A percentile compares a stretch with the other conserved stretches of the same genome.
These are phyloP conservation scores for Exaiptasia diaphana DNA, from an alignment of 64 coral and sea anemone species.

Conservation along the genomic window DNA sequence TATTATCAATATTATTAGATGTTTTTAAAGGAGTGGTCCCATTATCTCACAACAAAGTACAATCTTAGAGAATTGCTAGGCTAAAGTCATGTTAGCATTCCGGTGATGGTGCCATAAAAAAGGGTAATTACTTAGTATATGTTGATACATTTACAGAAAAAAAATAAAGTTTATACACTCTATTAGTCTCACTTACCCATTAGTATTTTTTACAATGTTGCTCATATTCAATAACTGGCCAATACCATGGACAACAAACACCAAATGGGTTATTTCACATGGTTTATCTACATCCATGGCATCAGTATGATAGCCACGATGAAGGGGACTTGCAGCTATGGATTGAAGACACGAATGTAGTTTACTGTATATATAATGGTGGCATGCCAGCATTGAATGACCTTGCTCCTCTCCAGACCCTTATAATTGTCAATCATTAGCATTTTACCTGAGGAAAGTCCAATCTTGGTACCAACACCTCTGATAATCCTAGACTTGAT, in stretches of 20 bases:
- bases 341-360: too few species aligned
- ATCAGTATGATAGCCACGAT: conserved; percentile 89
- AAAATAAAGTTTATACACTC: too few species aligned
- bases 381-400: too few species aligned
- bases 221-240: conserved; percentile 89
- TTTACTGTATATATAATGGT: too few species aligned
- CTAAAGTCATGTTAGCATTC: too few species aligned
- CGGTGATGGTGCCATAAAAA: too few species aligned
- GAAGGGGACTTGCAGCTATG: conserved; percentile 63
- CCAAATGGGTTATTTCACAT: conserved; percentile 79
- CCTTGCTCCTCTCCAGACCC: not conserved
- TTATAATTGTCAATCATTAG: not conserved
- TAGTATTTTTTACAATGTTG: conserved; percentile 80
- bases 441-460: conserved; percentile 58
- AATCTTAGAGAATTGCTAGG: too few species aligned
- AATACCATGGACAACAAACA: conserved; percentile 97
- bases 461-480: conserved; percentile 78
- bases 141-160: too few species aligned
- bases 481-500: conserved; percentile 88
- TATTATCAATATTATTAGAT: too few species aligned
- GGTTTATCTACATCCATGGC: conserved; percentile 56
- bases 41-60: too few species aligned
- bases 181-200: conserved; percentile 90
- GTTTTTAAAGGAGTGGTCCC: too few species aligned
- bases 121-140: too few species aligned